phyloP scores from a whole-genome alignment of 2,113 vertebrate species.

The Promerops cafer region DNA sequence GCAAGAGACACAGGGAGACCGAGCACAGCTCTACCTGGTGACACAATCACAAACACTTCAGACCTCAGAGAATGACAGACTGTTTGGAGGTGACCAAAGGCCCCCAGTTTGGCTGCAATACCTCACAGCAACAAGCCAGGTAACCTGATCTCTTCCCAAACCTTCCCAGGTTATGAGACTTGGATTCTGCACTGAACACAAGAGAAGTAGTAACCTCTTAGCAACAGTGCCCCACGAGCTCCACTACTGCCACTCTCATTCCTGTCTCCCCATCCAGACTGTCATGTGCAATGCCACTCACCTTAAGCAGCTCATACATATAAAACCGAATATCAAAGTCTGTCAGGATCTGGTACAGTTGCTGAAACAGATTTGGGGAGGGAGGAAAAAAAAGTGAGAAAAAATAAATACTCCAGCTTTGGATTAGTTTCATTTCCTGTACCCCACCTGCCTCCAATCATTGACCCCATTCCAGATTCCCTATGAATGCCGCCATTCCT shows the following conservation, averaged over 20 bases:
- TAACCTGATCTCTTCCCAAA: neutral
- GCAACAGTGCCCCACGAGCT: neutral
- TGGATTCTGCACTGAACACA: neutral
- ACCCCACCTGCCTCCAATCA: neutral
- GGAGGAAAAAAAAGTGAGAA: neutral
- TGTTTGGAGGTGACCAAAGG: neutral
- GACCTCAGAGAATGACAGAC: neutral
- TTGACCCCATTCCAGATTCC: neutral
- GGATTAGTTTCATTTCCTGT: neutral
- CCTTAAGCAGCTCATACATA: constrained; percentile 99
- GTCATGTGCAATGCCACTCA: constrained; percentile 66
- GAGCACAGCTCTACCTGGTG: neutral
- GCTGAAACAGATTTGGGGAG: constrained; percentile 75
- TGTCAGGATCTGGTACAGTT: constrained; percentile 98
- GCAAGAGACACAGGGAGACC: neutral
- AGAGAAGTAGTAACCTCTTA: neutral
- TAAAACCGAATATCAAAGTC: constrained; percentile 99
- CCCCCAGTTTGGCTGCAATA: neutral
- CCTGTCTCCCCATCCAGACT: neutral
- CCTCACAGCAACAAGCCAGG: neutral
- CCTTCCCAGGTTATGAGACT: neutral
- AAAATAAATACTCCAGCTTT: constrained; percentile 21
- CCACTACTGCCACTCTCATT: neutral
- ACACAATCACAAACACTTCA: neutral
- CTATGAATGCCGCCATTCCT: neutral